Conservation (phyloP, 2,113 vertebrate genomes). For the Puffinus mauretanicus region DNA sequence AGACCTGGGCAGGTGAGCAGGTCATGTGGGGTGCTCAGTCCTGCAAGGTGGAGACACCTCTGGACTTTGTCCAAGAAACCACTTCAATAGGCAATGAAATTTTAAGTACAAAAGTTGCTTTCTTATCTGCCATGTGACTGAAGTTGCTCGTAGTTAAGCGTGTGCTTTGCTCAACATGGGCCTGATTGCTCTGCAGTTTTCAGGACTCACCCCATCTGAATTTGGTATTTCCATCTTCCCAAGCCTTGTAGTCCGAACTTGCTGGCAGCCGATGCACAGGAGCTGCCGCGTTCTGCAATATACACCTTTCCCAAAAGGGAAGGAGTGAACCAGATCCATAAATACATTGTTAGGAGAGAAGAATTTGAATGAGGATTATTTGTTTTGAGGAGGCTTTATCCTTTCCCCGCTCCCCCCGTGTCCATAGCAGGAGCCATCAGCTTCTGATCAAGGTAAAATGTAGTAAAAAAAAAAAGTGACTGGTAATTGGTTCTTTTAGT, state of each 20-base stretch:
- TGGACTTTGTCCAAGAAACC: not conserved
- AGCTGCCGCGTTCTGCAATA: rapidly evolving
- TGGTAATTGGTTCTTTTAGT: not conserved
- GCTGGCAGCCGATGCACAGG: rapidly evolving
- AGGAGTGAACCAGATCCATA: not conserved
- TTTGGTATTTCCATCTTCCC: not conserved
- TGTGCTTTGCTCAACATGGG: not conserved
- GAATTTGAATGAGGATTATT: not conserved
- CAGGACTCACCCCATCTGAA: not conserved
- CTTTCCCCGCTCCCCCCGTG: not conserved
- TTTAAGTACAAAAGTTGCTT: not conserved
- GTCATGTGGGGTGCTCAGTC: not conserved
- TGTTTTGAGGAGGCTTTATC: not conserved
- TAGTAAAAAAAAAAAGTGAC: not conserved
- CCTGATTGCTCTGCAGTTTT: not conserved
- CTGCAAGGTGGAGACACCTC: not conserved
- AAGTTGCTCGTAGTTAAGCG: rapidly evolving
- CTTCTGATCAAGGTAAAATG: slow-evolving; percentile 14
- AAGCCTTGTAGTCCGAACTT: not conserved
- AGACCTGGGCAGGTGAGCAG: not conserved
- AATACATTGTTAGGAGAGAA: not conserved
- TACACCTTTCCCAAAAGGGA: not conserved
- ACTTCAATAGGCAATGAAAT: not conserved
- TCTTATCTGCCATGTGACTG: not conserved
- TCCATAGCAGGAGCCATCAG: not conserved